These are phyloP conservation scores for Agelaius tricolor DNA, from an alignment of 2,113 vertebrate genomes.

Conservation along the genomic window DNA sequence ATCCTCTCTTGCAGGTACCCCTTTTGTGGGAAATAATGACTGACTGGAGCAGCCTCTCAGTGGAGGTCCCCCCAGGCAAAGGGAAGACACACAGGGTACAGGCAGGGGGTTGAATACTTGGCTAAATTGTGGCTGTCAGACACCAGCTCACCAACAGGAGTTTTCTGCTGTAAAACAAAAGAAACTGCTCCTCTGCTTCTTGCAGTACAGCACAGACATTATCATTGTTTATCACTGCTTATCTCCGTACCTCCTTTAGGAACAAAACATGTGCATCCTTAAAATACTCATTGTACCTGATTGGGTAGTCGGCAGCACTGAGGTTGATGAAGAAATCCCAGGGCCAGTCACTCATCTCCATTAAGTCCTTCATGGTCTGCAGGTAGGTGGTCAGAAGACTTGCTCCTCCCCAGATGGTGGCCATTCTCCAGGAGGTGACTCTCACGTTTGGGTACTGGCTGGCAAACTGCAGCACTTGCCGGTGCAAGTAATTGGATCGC, in stretches of 20 bases:
- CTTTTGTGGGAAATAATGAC: neutral
- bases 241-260: neutral
- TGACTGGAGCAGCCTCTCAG: neutral
- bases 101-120: neutral
- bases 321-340: constrained; percentile 99
- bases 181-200: neutral
- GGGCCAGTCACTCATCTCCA: constrained; percentile 94
- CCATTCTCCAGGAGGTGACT: constrained; percentile 95
- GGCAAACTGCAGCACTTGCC: constrained; percentile 86
- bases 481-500: constrained; percentile 94
- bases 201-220: neutral
- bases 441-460: constrained; percentile 89
- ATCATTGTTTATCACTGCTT: neutral
- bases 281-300: constrained; percentile 79
- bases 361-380: constrained; percentile 91
- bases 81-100: neutral
- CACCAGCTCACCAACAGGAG: neutral
- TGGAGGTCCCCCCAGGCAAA: neutral
- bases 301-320: constrained; percentile 96
- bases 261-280: neutral
- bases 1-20: neutral
- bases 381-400: constrained; percentile 96
- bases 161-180: neutral
- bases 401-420: constrained; percentile 98
- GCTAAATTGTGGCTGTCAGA: neutral